phyloP scores from a whole-genome alignment of 2,888 invertebrate genomes.

The Cephus pygmeus region DNA sequence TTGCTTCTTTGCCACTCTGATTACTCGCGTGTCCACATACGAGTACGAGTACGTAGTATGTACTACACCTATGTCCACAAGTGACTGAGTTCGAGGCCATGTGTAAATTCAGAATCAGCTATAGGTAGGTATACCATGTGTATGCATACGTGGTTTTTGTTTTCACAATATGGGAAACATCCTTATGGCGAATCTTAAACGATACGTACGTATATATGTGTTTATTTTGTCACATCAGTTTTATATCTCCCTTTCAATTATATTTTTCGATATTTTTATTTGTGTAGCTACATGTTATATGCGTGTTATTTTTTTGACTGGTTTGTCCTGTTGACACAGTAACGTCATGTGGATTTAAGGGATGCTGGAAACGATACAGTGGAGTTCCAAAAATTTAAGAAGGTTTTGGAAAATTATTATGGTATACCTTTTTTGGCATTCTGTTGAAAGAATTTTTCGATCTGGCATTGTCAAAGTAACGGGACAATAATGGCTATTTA shows the following conservation, averaged over 20 bases:
- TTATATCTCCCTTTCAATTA: neutral
- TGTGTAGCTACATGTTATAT: neutral
- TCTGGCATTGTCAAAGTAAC: slow-evolving; percentile 19
- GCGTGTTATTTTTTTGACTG: neutral
- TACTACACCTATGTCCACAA: neutral
- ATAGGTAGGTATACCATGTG: neutral
- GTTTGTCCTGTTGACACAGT: neutral
- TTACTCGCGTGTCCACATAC: slow-evolving; percentile 12
- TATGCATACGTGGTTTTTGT: neutral
- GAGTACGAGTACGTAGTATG: slow-evolving; percentile 7
- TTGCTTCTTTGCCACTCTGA: slow-evolving; percentile 16
- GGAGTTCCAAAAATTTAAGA: neutral
- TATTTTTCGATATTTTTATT: neutral
- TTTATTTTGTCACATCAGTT: neutral
- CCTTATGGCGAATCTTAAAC: neutral
- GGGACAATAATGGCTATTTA: slow-evolving; percentile 54
- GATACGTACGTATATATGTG: neutral
- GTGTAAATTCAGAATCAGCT: neutral
- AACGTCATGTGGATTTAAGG: neutral
- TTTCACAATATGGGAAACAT: neutral
- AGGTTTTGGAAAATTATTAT: neutral
- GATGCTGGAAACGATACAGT: neutral
- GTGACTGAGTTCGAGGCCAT: neutral
- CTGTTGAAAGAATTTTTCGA: neutral
- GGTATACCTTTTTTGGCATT: neutral